These are phyloP conservation scores for Leucoptera coffeella DNA, from an alignment of 2,888 invertebrate species.

Conservation along the genomic window DNA sequence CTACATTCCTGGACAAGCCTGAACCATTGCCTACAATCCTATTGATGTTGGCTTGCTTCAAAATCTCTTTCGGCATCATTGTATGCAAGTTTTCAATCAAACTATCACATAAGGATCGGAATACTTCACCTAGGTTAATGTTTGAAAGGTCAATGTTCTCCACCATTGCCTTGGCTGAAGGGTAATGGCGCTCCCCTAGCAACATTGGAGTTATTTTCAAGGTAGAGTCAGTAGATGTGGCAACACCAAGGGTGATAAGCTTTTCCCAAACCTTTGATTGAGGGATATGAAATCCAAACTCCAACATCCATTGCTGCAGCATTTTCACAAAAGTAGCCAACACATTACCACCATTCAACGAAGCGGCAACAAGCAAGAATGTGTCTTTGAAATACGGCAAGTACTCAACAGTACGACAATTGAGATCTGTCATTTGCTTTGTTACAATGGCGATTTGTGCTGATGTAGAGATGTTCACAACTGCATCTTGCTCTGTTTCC, in stretches of 20 bases:
- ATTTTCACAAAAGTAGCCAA: conserved; percentile 74
- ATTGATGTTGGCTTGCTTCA: conserved; percentile 59
- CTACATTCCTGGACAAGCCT: conserved; percentile 67
- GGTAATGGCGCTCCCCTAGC: conserved; percentile 70
- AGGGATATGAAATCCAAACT: conserved; percentile 68
- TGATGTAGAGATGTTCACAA: conserved; percentile 82
- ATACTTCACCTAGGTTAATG: conserved; percentile 64
- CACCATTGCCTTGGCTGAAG: conserved; percentile 61
- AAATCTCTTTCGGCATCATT: conserved; percentile 72
- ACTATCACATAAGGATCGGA: conserved; percentile 69
- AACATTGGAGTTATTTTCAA: conserved; percentile 66
- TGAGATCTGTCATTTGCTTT: conserved; percentile 42
- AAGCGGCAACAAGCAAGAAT: conserved; percentile 76
- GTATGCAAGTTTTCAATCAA: conserved; percentile 67
- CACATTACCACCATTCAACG: conserved; percentile 79
- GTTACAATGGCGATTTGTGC: conserved; percentile 77
- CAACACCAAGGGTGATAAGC: conserved; percentile 56
- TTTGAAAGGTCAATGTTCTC: conserved; percentile 67
- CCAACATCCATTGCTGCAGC: conserved; percentile 73
- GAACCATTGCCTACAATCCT: conserved; percentile 78
- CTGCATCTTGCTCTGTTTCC: conserved; percentile 58
- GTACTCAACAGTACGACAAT: conserved; percentile 57
- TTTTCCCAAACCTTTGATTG: conserved; percentile 77
- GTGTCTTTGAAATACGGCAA: conserved; percentile 71
- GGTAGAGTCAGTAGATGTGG: conserved; percentile 46